These are phyloP conservation scores for Nemopilema nomurai DNA, from an alignment of 30 jellyfish, hydroid and myxozoan species.

Conservation along the genomic window DNA sequence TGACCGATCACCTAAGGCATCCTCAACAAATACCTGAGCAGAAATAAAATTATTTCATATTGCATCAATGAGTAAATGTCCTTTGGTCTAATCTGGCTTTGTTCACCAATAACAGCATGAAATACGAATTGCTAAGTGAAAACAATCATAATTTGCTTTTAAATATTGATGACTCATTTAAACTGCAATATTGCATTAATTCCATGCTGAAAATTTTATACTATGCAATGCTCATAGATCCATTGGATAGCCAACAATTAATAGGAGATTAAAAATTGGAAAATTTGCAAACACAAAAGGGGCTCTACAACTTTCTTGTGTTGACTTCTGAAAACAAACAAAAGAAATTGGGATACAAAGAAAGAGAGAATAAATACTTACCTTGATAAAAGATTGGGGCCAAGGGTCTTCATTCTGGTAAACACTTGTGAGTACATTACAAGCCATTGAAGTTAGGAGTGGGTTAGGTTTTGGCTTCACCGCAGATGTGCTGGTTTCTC, in stretches of 20 bases:
- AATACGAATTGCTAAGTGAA: too few relatives aligned
- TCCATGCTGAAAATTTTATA: too few relatives aligned
- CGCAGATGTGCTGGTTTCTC: constrained; percentile 79
- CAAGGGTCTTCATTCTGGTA: constrained; percentile 74
- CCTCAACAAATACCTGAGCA: constrained; percentile 91
- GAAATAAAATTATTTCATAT: not conserved
- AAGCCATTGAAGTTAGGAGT: constrained; percentile 87
- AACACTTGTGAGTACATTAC: constrained; percentile 70
- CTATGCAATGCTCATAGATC: too few relatives aligned
- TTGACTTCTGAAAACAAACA: not conserved
- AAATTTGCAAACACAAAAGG: too few relatives aligned
- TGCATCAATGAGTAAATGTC: not conserved
- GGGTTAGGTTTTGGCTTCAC: constrained; percentile 97
- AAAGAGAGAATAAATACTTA: not conserved
- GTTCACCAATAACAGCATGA: too few relatives aligned
- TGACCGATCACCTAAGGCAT: constrained; percentile 94
- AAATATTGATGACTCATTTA: too few relatives aligned
- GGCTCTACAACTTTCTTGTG: too few relatives aligned
- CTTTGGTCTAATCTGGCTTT: too few relatives aligned
- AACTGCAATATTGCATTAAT: too few relatives aligned
- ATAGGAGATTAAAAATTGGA: too few relatives aligned
- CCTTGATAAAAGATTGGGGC: constrained; percentile 99
- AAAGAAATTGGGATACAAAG: constrained; percentile 2
- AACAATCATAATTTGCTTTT: too few relatives aligned
- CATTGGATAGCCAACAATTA: too few relatives aligned